phyloP scores from a whole-genome alignment of 2,888 invertebrate genomes.

The Brachycybe producta region DNA sequence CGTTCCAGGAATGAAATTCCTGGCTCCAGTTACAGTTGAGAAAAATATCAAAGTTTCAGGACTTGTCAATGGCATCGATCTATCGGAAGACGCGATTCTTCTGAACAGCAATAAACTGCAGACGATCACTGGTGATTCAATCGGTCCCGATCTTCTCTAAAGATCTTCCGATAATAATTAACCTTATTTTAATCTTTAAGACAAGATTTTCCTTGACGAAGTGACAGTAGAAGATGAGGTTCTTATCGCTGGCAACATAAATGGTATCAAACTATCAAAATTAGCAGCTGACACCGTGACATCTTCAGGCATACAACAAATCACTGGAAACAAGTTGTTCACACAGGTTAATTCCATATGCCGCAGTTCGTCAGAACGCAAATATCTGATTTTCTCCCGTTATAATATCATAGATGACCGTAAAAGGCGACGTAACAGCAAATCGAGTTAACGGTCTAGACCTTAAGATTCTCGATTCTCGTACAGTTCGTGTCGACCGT shows the following conservation, averaged over 20 bases:
- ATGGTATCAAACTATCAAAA: neutral
- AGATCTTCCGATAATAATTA: too few relatives aligned
- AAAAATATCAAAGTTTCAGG: neutral
- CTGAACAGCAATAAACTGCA: neutral
- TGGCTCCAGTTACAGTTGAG: constrained; percentile 3
- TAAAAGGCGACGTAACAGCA: neutral
- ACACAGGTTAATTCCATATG: too few relatives aligned
- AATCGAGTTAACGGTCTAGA: neutral
- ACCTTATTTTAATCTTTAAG: too few relatives aligned
- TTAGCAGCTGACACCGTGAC: constrained; percentile 5
- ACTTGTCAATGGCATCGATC: neutral
- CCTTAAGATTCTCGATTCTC: neutral
- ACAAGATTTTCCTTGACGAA: too few relatives aligned
- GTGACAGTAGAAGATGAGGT: neutral
- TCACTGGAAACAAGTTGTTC: neutral
- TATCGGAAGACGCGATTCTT: constrained; percentile 5
- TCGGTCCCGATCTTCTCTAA: too few relatives aligned
- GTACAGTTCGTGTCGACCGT: neutral
- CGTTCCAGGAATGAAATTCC: neutral
- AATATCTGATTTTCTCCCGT: neutral
- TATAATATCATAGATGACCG: neutral
- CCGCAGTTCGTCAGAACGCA: too few relatives aligned
- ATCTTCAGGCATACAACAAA: neutral
- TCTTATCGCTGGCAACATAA: neutral
- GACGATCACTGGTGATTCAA: too few relatives aligned